phyloP scores from a whole-genome alignment of 2,797 vertebrate genomes.

The Peromyscus melanophrys region DNA sequence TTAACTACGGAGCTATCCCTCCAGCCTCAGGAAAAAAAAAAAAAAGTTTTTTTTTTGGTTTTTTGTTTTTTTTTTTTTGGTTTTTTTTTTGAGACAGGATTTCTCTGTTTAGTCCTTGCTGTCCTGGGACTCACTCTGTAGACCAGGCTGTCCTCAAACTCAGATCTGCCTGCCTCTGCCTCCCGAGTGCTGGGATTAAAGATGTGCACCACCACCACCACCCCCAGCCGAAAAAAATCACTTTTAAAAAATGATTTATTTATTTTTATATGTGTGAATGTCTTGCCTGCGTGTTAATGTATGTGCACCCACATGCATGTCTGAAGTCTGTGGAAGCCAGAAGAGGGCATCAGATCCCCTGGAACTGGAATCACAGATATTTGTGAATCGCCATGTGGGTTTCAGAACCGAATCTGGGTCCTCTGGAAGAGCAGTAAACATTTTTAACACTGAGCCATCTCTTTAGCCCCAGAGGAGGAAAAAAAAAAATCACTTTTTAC shows the following conservation, averaged over 20 bases:
- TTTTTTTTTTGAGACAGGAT: too few relatives aligned
- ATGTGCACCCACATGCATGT: not conserved
- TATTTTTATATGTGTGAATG: not conserved
- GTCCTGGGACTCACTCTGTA: too few relatives aligned
- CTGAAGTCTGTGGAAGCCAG: not conserved
- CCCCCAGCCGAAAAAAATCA: too few relatives aligned
- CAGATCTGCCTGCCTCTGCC: too few relatives aligned
- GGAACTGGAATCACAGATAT: not conserved
- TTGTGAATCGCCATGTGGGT: not conserved
- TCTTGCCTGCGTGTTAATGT: not conserved
- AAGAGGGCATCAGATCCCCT: not conserved
- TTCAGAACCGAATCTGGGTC: not conserved
- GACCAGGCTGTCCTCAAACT: too few relatives aligned
- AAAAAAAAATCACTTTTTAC: not conserved
- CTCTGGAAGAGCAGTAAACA: not conserved
- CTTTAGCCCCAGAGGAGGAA: not conserved
- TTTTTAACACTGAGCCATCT: not conserved
- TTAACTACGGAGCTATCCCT: not conserved
- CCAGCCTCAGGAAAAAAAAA: not conserved
- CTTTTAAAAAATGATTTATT: too few relatives aligned
- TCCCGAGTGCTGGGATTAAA: too few relatives aligned
- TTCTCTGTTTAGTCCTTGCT: too few relatives aligned
- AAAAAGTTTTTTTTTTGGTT: too few relatives aligned
- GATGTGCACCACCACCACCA: too few relatives aligned
- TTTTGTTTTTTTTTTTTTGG: too few relatives aligned